phyloP scores from a whole-genome alignment of 2,797 vertebrate species.

The Acipenser ruthenus region DNA sequence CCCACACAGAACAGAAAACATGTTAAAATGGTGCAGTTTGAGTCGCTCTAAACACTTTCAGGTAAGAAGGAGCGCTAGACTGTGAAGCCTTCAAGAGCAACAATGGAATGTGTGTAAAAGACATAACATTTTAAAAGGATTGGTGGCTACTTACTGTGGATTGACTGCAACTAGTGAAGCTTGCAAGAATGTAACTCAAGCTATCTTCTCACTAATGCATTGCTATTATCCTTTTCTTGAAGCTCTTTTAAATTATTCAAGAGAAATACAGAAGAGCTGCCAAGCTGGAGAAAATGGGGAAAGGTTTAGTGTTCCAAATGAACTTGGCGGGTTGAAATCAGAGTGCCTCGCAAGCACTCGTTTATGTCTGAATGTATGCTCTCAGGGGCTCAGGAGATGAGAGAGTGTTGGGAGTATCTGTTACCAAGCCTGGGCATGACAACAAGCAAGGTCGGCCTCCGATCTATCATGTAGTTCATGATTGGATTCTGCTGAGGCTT shows the following conservation, averaged over 20 bases:
- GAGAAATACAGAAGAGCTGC: constrained; percentile 2
- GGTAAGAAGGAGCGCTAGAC: too few species aligned
- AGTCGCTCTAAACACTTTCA: too few species aligned
- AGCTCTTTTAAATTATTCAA: constrained; percentile 27
- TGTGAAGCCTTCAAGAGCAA: too few species aligned
- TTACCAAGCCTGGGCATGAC: constrained; percentile 4
- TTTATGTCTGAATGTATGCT: constrained; percentile 5
- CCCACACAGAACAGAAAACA: neutral
- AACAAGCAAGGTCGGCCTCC: constrained; percentile 3
- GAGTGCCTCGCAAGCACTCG: constrained; percentile 13
- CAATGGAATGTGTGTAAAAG: too few species aligned
- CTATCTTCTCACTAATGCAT: neutral
- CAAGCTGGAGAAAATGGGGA: neutral
- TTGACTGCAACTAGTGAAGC: neutral
- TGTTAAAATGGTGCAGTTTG: neutral
- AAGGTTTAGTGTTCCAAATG: constrained; percentile 24
- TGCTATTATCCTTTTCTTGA: constrained; percentile 9
- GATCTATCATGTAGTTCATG: neutral
- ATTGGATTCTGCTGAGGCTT: neutral
- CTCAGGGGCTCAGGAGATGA: constrained; percentile 1
- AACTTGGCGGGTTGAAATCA: constrained; percentile 20
- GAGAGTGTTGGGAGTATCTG: constrained; percentile 3
- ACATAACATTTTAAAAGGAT: too few species aligned
- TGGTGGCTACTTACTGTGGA: neutral
- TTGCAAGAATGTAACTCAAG: neutral